These are phyloP conservation scores for Cyclopterus lumpus DNA, from an alignment of 2,797 vertebrate species.

Conservation along the genomic window DNA sequence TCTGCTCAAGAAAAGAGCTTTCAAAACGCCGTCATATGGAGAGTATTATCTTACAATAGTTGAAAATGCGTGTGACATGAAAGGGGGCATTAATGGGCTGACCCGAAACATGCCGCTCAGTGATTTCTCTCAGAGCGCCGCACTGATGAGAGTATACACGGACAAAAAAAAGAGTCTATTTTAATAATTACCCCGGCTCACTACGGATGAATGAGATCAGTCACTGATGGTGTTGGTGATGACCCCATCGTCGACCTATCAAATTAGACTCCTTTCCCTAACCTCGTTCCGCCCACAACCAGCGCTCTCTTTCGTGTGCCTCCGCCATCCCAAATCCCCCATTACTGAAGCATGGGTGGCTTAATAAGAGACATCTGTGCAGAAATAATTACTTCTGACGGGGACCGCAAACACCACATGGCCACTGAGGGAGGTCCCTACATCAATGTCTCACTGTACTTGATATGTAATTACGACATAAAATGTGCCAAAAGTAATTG, in stretches of 20 bases:
- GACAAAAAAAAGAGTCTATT: slow-evolving; percentile 41
- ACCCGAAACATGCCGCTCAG: slow-evolving; percentile 39
- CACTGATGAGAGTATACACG: slow-evolving; percentile 36
- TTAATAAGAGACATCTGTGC: slow-evolving; percentile 70
- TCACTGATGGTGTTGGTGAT: slow-evolving; percentile 20
- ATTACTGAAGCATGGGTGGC: slow-evolving; percentile 60
- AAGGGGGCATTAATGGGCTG: slow-evolving; percentile 72
- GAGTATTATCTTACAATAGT: slow-evolving; percentile 26
- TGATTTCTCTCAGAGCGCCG: slow-evolving; percentile 42
- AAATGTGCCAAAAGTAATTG: background rate
- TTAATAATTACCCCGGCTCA: slow-evolving; percentile 62
- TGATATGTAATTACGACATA: slow-evolving; percentile 22
- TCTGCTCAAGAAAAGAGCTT: slow-evolving; percentile 43
- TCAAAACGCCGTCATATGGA: background rate
- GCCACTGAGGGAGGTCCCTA: background rate
- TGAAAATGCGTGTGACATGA: slow-evolving; percentile 48
- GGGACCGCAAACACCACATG: slow-evolving; percentile 42
- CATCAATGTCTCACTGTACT: slow-evolving; percentile 16
- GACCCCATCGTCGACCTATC: slow-evolving; percentile 57
- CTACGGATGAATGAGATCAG: slow-evolving; percentile 53
- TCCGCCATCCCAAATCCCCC: slow-evolving; percentile 25
- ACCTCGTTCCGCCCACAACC: slow-evolving; percentile 30
- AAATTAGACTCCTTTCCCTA: slow-evolving; percentile 55
- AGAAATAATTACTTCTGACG: slow-evolving; percentile 53
- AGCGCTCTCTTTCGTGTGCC: slow-evolving; percentile 56